These are phyloP conservation scores for Ips typographus DNA, from an alignment of 1,140 invertebrate species.

Conservation along the genomic window DNA sequence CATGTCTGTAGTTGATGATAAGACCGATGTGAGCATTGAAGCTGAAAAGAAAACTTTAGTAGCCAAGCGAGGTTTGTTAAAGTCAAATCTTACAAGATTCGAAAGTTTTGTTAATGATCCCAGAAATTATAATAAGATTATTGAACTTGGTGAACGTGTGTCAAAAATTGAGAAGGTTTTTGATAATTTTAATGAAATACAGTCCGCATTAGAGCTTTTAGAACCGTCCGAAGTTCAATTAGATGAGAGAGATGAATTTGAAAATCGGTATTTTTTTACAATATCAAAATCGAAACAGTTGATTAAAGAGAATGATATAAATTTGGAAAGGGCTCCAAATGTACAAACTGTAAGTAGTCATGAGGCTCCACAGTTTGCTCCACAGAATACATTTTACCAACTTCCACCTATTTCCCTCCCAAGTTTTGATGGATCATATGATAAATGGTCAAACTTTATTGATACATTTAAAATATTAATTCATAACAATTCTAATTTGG, in stretches of 20 bases:
- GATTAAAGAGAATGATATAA: too few species aligned
- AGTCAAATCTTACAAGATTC: slow-evolving; percentile 13
- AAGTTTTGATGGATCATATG: not conserved
- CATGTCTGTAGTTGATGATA: too few species aligned
- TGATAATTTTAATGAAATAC: slow-evolving; percentile 7
- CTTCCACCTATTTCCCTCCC: slow-evolving; percentile 9
- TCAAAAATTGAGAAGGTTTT: slow-evolving; percentile 7
- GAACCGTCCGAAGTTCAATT: too few species aligned
- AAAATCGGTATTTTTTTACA: too few species aligned
- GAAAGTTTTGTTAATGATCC: slow-evolving; percentile 1
- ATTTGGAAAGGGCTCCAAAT: not conserved
- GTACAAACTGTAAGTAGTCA: not conserved
- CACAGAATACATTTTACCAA: not conserved
- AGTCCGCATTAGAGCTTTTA: too few species aligned
- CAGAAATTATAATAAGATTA: slow-evolving; percentile 1
- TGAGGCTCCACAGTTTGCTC: not conserved
- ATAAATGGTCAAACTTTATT: too few species aligned
- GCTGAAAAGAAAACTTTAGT: not conserved
- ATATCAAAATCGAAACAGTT: too few species aligned
- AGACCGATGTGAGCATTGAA: slow-evolving; percentile 1
- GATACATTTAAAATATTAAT: too few species aligned
- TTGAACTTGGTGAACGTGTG: slow-evolving; percentile 2
- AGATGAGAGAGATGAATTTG: too few species aligned
- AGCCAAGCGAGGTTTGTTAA: slow-evolving; percentile 11
- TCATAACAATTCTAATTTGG: too few species aligned